phyloP scores from a whole-genome alignment of 1,140 invertebrate genomes.

The Solenopsis invicta region DNA sequence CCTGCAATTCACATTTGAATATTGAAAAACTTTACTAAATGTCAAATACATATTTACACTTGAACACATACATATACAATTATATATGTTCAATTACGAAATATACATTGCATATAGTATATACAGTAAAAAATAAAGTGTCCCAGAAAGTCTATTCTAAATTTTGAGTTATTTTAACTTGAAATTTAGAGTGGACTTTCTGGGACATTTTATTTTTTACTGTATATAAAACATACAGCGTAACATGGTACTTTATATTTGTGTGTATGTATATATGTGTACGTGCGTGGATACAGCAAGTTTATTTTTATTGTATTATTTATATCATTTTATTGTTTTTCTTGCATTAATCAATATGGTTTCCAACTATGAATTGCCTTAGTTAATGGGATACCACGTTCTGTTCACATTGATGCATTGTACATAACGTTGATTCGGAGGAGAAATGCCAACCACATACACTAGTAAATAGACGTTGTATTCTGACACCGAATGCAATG shows the following conservation, averaged over 20 bases:
- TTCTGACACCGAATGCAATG: constrained; percentile 20
- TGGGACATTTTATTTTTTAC: too few relatives aligned
- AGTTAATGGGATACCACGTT: constrained; percentile 34
- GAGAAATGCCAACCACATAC: constrained; percentile 23
- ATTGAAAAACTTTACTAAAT: neutral
- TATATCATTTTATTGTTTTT: neutral
- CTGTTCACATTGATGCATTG: constrained; percentile 31
- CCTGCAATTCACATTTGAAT: neutral
- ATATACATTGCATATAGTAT: too few relatives aligned
- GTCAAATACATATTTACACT: too few relatives aligned
- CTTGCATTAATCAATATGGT: neutral
- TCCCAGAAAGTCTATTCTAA: too few relatives aligned
- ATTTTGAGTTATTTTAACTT: too few relatives aligned
- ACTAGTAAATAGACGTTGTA: constrained; percentile 17
- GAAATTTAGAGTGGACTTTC: too few relatives aligned
- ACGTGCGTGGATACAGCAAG: neutral
- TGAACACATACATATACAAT: too few relatives aligned
- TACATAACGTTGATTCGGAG: neutral
- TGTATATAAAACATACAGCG: too few relatives aligned
- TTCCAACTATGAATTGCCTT: neutral
- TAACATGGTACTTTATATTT: too few relatives aligned
- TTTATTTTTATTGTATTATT: neutral
- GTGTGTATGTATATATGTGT: too few relatives aligned
- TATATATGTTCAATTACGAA: too few relatives aligned
- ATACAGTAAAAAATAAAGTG: too few relatives aligned